Base-by-base conservation (phyloP, 2,113 vertebrate species). In the Coturnix japonica region DNA sequence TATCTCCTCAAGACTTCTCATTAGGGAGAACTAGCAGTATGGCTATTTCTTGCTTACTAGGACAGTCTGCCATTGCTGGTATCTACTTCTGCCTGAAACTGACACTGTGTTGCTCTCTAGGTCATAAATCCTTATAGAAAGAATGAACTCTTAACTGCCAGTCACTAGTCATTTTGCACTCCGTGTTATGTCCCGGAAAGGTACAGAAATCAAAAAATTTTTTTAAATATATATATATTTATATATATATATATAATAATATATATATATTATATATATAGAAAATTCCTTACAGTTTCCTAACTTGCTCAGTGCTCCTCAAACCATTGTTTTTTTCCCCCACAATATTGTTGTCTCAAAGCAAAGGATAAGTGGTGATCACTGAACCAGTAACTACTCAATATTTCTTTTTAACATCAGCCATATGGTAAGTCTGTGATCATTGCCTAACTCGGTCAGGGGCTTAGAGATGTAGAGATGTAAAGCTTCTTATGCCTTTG, bases 361-460 rank as follows among this genome's bases (percentile, higher is more conserved):
- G 81, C 54, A n/a, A 18, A 57, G 70, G 84, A 64, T 80, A 70
- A 87, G 67, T 70, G 59, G 17, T 92, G 78, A 79, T 87, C 84
- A 76, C 67, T 66, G 74, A 87, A 85, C 2, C 46, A 79, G 67
- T 85, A 92, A 79, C 86, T 59, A 51, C 89, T 92, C 77, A 79
- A 22, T 90, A 77, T 92, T 93, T 94, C 74, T 75, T 94, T 86
- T 72, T 93, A 96, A 91, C 83, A 72, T 79, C 83, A 81, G 59
- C 89, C 92, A 92, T 94, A 93, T 96, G 92, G 94, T 87, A 73
- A 94, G 64, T 95, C 89, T 89, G 66, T 89, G 84, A 94, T 95
- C 92, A 77, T 85, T 94, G 71, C 71, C 73, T 57, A 92, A 82
- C 84, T 89, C 23, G 3, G 86, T 91, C 94, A 85, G 92, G 51